phyloP scores from a whole-genome alignment of 2,113 vertebrate species.

The human region GRCh38 chr5:78268501-78269000 shows the following conservation, averaged over 20 bases:
- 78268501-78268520: not conserved
- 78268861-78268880: not conserved
- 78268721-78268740: not conserved
- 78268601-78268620: not conserved
- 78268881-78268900: not conserved
- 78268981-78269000: not conserved
- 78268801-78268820: not conserved
- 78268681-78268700: not conserved
- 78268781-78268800: not conserved
- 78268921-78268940: not conserved
- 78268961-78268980: not conserved
- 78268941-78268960: not conserved
- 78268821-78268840: not conserved
- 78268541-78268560: not conserved
- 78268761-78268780: conserved; percentile 21
- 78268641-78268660: not conserved
- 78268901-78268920: not conserved
- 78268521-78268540: not conserved
- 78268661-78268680: not conserved
- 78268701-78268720: conserved; percentile 1
- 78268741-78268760: conserved; percentile 37
- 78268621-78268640: not conserved
- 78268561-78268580: conserved; percentile 3
- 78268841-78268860: conserved; percentile 11
- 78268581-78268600: not conserved